Base-by-base conservation (phyloP, 2,113 vertebrate species). In the Todiramphus chloris region DNA sequence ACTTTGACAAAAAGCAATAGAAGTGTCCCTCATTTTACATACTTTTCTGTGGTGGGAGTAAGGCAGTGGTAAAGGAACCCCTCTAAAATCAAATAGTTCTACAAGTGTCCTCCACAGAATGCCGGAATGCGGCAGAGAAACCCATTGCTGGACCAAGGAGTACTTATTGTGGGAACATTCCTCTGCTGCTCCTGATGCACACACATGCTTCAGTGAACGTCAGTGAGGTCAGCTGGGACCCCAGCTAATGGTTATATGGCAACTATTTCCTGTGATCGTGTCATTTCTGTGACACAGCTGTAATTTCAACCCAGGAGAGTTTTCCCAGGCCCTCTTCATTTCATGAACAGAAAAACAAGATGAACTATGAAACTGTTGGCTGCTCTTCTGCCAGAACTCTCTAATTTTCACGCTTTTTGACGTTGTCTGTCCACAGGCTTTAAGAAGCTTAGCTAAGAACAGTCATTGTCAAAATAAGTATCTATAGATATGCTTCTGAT, bases 191-290 rank as follows among this genome's bases (percentile, higher is more conserved):
- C 17, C 60, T 69, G 31, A 41, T 76, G 37, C 13, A 81, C 41
- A 33, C 16, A 48, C 35, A 12, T 16, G 50, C 51, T 73, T 44
- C 21, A 81, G 30, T 0, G 0, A 90, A 70, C 1, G 2, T 89
- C 75, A 85, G 48, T 76, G 50, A 79, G 93, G 75, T 55, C 86
- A 94, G n/a, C 48, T 87, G 94, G 75, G 69, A 95, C 20, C 19
- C 69, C 80, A 74, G 15, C 0, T 5, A 76, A 62, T 9, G 7
- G 12, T 79, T 90, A 33, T 25, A 82, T 78, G 21, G 21, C 41
- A 91, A 46, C 31, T 58, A 18, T 90, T 94, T 94, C 92, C 92
- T 84, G 80, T 92, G 73, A 9, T 78, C 4, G 0, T 83, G 77
- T 89, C 6, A 72, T 46, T 92, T 56, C 73, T 86, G 51, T 83